A percentile compares a stretch with the other conserved stretches of the same genome.
Conservation (phyloP, 2,113 vertebrate genomes). For the Elephantulus edwardii region DNA sequence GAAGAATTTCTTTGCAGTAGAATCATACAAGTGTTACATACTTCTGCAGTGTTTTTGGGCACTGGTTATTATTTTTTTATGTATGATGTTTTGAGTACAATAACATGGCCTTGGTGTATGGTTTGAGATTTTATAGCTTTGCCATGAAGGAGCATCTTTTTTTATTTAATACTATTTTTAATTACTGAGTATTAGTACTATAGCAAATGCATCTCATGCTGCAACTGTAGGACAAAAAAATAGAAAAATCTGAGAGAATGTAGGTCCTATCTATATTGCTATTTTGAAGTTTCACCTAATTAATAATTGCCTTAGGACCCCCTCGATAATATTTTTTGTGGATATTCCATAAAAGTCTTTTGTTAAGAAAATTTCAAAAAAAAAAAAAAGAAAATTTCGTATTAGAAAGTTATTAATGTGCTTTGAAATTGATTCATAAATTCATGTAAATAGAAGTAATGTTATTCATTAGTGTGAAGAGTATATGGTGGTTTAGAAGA, state of each 20-base stretch:
- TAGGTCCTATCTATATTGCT: background rate
- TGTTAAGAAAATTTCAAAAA: no score
- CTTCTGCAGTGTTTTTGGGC: conserved; percentile 45
- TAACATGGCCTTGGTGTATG: background rate
- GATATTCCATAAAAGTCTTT: conserved; percentile 41
- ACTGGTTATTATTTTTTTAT: conserved; percentile 3
- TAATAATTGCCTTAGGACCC: conserved; percentile 4
- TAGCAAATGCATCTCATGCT: background rate
- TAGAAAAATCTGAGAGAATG: background rate
- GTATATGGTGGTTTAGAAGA: conserved; percentile 25
- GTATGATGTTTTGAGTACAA: background rate
- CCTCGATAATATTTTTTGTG: conserved; percentile 45
- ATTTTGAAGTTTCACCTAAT: conserved; percentile 29
- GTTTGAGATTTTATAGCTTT: background rate
- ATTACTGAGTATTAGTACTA: conserved; percentile 35
- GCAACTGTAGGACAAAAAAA: conserved; percentile 3
- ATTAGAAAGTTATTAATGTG: conserved; percentile 50
- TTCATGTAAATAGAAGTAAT: conserved; percentile 13
- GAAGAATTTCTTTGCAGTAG: conserved; percentile 54
- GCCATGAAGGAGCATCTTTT: background rate
- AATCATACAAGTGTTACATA: conserved; percentile 71
- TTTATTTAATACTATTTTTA: conserved; percentile 48
- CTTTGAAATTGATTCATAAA: conserved; percentile 56
- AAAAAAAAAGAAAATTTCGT: conserved; percentile 44
- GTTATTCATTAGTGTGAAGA: conserved; percentile 35